Percentiles rank a stretch among this genome's conserved stretches.
These are phyloP conservation scores for Jordanella pulchra DNA, from an alignment of 2,797 vertebrate species.

Conservation along the genomic window DNA sequence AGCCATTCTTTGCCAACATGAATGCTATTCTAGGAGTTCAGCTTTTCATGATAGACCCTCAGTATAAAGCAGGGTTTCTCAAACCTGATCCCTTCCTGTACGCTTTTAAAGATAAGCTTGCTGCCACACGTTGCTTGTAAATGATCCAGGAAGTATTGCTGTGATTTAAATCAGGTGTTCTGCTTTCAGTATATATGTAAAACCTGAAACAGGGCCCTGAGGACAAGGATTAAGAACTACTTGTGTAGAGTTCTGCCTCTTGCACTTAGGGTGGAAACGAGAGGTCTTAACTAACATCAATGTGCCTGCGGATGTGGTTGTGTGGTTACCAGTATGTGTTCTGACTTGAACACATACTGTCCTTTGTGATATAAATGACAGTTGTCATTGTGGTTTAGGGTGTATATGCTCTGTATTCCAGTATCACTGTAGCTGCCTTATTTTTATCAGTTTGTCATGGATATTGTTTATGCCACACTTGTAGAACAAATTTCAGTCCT, in stretches of 20 bases:
- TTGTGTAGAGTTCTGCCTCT: not conserved
- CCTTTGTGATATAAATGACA: not conserved
- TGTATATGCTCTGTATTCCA: not conserved
- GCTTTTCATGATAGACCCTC: not conserved
- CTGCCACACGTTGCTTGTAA: not conserved
- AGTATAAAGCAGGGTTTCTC: no score
- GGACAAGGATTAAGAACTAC: not conserved
- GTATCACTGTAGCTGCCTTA: not conserved
- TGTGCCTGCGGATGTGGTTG: not conserved
- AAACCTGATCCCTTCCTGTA: not conserved
- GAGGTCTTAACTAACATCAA: not conserved
- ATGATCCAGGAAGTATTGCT: not conserved
- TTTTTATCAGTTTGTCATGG: not conserved
- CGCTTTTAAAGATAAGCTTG: not conserved
- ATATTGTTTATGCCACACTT: not conserved
- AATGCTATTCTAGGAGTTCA: conserved; percentile 3
- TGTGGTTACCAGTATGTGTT: conserved; percentile 6
- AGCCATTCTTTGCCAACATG: not conserved
- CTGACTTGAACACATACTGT: not conserved
- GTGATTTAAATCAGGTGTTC: not conserved
- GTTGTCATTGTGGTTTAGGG: not conserved
- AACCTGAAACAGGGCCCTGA: not conserved
- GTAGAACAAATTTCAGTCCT: not conserved
- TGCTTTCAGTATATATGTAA: not conserved
- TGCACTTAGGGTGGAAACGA: not conserved